Base-by-base conservation (phyloP, 1,140 invertebrate species). In the Aplysia californica region DNA sequence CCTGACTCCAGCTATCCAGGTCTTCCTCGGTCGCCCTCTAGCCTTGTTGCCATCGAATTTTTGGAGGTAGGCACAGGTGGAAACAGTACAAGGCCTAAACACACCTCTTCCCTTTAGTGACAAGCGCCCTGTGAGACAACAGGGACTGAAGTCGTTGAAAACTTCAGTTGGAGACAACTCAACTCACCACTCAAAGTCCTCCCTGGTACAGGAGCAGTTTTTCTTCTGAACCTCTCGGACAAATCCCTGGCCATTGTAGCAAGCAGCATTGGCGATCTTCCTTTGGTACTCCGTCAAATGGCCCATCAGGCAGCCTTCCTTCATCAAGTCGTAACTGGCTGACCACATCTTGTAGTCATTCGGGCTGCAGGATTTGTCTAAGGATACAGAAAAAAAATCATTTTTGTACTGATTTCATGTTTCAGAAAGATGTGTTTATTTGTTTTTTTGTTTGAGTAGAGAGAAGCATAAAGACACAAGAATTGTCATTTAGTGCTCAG, bases 261-360 rank as follows among this genome's bases (percentile, higher is more conserved):
- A 97, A 59, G 94, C 93, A 0, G 92, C 89, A 78, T 93, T 92
- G 0, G 93, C 88, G 10, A 94, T 92, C 74, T 95, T 88, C 82
- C 95, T 88, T 84, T 95, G 91, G 89, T 94, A 97, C 0, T 92
- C 92, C 73, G 95, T 93, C 83, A 93, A 93, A 20, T 92, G 90
- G 0, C 96, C 96, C 39, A 97, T 86, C 2, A 96, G 90, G 86
- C 96, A 97, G 33, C 83, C 82, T 6, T 76, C 74, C 35, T 79
- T 79, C 15, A 81, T 80, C 4, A 80, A 66, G n/a, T 81, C 74
- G 18, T 82, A 76, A 4, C 68, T 78, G 90, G 91, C 20, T 90
- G 90, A 79, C 96, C 96, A 97, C 77, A 92, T 91, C 88, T 97
- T 97, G 87, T 96, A 98, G 89, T 97, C 96, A 20, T 94, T 92